Evolutionary conservation across 92 coral and sea anemone genomes (phyloP).

Genomic region (Phymanthus crucifer): DNA sequence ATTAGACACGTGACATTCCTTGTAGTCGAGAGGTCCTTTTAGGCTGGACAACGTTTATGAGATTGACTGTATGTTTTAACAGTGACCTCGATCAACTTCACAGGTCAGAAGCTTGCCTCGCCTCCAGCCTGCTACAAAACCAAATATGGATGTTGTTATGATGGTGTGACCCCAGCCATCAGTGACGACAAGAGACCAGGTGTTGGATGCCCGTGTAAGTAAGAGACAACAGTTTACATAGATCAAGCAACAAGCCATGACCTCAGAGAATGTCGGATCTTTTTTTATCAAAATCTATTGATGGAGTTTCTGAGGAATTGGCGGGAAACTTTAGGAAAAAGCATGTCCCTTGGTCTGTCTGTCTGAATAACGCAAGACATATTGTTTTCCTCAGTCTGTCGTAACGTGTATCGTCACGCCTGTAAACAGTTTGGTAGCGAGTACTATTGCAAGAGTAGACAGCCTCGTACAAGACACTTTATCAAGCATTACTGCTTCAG

Average conservation of each 20-base stretch:
- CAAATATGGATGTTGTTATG: slow-evolving; percentile 29
- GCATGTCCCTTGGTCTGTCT: not conserved
- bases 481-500: not conserved
- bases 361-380: not conserved
- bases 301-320: too few species aligned
- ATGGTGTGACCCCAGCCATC: slow-evolving; percentile 3
- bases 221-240: too few species aligned
- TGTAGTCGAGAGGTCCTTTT: too few species aligned
- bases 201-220: slow-evolving; percentile 27
- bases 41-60: too few species aligned
- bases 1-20: too few species aligned
- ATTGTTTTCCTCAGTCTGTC: not conserved
- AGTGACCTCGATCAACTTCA: too few species aligned
- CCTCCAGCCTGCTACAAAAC: slow-evolving; percentile 20
- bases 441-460: not conserved
- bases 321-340: too few species aligned
- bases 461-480: not conserved
- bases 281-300: too few species aligned
- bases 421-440: slow-evolving; percentile 15
- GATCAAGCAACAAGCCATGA: too few species aligned
- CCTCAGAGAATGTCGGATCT: too few species aligned
- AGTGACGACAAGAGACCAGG: slow-evolving; percentile 20
- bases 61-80: too few species aligned
- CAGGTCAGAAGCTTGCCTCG: slow-evolving; percentile 2
- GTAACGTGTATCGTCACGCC: not conserved